A percentile compares a stretch with the other conserved stretches of the same genome.
Evolutionary conservation across 2,888 invertebrate genomes (phyloP).

Genomic region (Nyleta sp.): DNA sequence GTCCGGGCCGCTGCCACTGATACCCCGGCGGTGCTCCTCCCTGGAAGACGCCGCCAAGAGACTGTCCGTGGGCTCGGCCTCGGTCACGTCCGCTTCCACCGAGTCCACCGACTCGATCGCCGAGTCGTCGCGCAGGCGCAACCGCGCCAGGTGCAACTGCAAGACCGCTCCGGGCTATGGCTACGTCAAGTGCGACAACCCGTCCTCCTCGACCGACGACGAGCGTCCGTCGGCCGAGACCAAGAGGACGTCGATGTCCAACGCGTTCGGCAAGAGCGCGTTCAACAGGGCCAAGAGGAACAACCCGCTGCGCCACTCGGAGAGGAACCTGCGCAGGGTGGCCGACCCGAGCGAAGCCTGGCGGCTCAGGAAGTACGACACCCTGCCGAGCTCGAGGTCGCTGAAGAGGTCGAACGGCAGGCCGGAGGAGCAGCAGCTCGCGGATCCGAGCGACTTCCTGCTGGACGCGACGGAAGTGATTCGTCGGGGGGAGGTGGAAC

Average conservation of each 20-base stretch:
- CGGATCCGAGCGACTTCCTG: conserved; percentile 35
- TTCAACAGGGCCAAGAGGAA: conserved; percentile 33
- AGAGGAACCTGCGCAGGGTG: conserved; percentile 25
- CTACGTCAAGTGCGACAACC: conserved; percentile 13
- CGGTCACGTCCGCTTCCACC: conserved; percentile 74
- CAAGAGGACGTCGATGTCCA: conserved; percentile 7
- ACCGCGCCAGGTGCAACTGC: conserved; percentile 34
- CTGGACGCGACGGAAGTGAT: conserved; percentile 78
- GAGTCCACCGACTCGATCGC: conserved; percentile 77
- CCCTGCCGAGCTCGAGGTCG: conserved; percentile 71
- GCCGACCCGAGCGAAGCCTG: conserved; percentile 24
- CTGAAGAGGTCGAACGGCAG: conserved; percentile 72
- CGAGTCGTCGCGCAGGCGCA: conserved; percentile 60
- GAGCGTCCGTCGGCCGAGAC: conserved; percentile 5
- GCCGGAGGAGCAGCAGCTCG: conserved; percentile 73
- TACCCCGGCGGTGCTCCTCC: conserved; percentile 72
- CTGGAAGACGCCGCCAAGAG: conserved; percentile 74
- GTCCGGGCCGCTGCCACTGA: conserved; percentile 50
- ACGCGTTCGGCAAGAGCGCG: conserved; percentile 5
- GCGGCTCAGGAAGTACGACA: conserved; percentile 71
- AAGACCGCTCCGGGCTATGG: neutral
- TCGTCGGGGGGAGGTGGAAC: conserved; percentile 67
- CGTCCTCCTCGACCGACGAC: conserved; percentile 51
- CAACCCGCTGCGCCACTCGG: conserved; percentile 40
- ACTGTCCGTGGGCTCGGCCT: conserved; percentile 76